These are phyloP conservation scores for Umimayanthus chanpuru DNA, from an alignment of 92 coral and sea anemone genomes.

Conservation along the genomic window DNA sequence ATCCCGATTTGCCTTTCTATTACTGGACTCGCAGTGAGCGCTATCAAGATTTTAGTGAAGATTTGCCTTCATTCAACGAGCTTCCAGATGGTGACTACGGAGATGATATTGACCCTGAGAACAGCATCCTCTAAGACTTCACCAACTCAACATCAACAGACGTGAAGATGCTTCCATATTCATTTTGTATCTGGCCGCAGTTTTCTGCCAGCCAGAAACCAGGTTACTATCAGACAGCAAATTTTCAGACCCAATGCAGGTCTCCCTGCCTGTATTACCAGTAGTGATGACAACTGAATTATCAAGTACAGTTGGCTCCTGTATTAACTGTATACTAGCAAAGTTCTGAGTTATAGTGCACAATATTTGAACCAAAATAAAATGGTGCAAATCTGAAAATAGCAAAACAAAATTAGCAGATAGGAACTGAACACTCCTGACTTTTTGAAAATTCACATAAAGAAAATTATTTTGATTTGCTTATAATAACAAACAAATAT, in stretches of 20 bases:
- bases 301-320: not conserved
- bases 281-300: not conserved
- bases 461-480: too few species aligned
- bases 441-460: too few species aligned
- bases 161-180: slow-evolving; percentile 50
- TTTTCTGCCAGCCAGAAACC: slow-evolving; percentile 56
- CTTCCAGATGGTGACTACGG: slow-evolving; percentile 40
- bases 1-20: slow-evolving; percentile 13
- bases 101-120: slow-evolving; percentile 41
- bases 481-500: too few species aligned
- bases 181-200: slow-evolving; percentile 38
- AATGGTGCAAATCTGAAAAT: too few species aligned
- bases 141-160: slow-evolving; percentile 47
- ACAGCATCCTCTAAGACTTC: slow-evolving; percentile 47
- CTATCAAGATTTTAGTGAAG: slow-evolving; percentile 46
- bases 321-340: too few species aligned
- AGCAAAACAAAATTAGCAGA: too few species aligned
- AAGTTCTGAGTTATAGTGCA: too few species aligned
- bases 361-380: too few species aligned
- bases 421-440: too few species aligned
- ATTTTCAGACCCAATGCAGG: slow-evolving; percentile 33
- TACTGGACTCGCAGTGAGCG: slow-evolving; percentile 58
- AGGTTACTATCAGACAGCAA: slow-evolving; percentile 47
- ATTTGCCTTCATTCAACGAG: slow-evolving; percentile 51
- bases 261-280: not conserved